Conservation (phyloP, 64 coral and sea anemone genomes). For the Hydrozoanthus tunicans region DNA sequence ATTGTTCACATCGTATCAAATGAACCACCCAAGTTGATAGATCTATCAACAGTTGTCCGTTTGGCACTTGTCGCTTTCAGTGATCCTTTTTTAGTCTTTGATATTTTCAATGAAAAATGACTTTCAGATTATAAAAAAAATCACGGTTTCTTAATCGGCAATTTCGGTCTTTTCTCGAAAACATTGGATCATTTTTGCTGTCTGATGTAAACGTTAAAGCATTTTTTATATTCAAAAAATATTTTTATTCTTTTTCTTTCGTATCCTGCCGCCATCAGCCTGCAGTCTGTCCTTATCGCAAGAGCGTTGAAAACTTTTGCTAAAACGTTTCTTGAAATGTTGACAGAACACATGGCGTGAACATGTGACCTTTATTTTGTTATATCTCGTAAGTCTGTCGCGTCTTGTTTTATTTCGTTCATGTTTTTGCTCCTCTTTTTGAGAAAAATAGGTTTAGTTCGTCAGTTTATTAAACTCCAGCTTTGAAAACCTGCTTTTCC, state of each 20-base stretch:
- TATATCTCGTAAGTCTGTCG: too few species aligned
- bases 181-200: background rate
- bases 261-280: background rate
- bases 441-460: too few species aligned
- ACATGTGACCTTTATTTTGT: too few species aligned
- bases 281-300: background rate
- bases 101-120: background rate
- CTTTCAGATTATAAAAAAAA: background rate
- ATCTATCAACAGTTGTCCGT: background rate
- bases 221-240: background rate
- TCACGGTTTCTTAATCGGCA: background rate
- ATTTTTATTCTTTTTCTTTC: background rate
- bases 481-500: background rate
- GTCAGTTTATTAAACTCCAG: too few species aligned
- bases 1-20: conserved; percentile 8
- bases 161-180: background rate
- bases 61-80: background rate
- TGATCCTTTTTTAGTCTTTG: background rate
- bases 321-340: background rate
- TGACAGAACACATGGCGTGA: background rate
- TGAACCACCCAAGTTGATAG: conserved; percentile 1
- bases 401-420: too few species aligned
- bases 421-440: too few species aligned
- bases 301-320: background rate
- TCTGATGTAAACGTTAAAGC: background rate